phyloP scores from a whole-genome alignment of 2,888 invertebrate genomes.

The Hemaris fuciformis region DNA sequence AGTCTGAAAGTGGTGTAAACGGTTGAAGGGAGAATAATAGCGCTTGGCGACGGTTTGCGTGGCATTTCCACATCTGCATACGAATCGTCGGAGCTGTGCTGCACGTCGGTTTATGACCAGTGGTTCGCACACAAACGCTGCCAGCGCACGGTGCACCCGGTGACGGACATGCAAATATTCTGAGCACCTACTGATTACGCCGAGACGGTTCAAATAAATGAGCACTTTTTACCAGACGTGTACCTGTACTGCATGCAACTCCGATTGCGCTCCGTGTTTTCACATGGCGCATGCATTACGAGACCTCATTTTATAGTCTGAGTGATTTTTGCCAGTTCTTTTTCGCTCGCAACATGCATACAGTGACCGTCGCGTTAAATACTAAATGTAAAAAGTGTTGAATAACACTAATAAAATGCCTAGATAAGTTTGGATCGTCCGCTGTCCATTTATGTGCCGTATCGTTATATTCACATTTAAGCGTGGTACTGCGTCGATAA shows the following conservation, averaged over 20 bases:
- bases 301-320: conserved; percentile 12
- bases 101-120: conserved; percentile 43
- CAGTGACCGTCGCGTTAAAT: conserved; percentile 18
- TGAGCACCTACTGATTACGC: conserved; percentile 38
- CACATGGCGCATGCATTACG: conserved; percentile 13
- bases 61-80: conserved; percentile 59
- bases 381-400: conserved; percentile 17
- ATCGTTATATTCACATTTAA: conserved; percentile 56
- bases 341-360: conserved; percentile 32
- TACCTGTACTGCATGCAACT: conserved; percentile 19
- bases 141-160: conserved; percentile 21
- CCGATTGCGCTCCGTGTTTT: conserved; percentile 21
- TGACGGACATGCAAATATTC: conserved; percentile 43
- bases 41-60: conserved; percentile 36
- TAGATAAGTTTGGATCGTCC: conserved; percentile 52
- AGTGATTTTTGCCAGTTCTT: conserved; percentile 13
- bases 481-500: conserved; percentile 57
- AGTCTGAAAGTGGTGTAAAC: conserved; percentile 34
- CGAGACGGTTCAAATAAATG: conserved; percentile 27
- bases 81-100: conserved; percentile 44
- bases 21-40: conserved; percentile 19
- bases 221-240: conserved; percentile 28
- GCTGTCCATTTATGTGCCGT: conserved; percentile 43
- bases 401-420: conserved; percentile 46
- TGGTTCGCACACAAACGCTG: conserved; percentile 34